Percentiles rank a stretch among this genome's conserved stretches.
Evolutionary conservation across 1,140 invertebrate genomes (phyloP).

Genomic region (Ceratina australensis): DNA sequence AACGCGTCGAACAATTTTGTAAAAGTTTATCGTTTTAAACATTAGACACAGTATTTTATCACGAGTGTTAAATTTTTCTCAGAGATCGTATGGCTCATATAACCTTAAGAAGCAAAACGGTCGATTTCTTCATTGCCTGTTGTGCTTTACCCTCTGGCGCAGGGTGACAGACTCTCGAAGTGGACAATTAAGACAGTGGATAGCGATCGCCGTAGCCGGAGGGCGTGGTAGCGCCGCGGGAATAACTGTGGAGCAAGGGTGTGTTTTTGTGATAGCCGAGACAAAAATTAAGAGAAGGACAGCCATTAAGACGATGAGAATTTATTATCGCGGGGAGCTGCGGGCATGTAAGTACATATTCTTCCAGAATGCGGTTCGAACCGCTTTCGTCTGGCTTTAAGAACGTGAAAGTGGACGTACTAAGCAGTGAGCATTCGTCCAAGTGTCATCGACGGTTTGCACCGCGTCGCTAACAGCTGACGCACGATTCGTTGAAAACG

Average conservation of each 20-base stretch:
- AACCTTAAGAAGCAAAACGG: too few species aligned
- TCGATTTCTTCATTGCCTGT: neutral
- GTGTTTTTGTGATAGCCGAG: conserved; percentile 46
- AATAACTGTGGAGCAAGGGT: conserved; percentile 43
- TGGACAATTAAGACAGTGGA: conserved; percentile 36
- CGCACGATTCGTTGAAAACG: neutral
- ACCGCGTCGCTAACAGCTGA: neutral
- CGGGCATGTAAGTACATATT: too few species aligned
- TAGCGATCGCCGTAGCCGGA: conserved; percentile 38
- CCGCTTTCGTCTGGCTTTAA: neutral
- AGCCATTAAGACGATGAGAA: conserved; percentile 57
- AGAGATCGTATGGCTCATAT: too few species aligned
- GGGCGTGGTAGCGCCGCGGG: conserved; percentile 26
- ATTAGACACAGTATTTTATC: too few species aligned
- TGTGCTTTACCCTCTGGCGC: conserved; percentile 4
- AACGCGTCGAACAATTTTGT: too few species aligned
- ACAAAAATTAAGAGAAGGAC: conserved; percentile 52
- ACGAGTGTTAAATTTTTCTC: too few species aligned
- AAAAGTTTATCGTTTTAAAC: too few species aligned
- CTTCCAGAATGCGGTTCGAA: neutral
- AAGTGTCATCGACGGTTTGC: neutral
- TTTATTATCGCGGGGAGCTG: conserved; percentile 35
- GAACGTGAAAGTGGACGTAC: neutral
- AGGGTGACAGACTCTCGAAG: neutral
- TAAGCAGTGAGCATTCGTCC: neutral